Conservation (phyloP, 2,797 vertebrate species). For the Pyrrhura leucotis region DNA sequence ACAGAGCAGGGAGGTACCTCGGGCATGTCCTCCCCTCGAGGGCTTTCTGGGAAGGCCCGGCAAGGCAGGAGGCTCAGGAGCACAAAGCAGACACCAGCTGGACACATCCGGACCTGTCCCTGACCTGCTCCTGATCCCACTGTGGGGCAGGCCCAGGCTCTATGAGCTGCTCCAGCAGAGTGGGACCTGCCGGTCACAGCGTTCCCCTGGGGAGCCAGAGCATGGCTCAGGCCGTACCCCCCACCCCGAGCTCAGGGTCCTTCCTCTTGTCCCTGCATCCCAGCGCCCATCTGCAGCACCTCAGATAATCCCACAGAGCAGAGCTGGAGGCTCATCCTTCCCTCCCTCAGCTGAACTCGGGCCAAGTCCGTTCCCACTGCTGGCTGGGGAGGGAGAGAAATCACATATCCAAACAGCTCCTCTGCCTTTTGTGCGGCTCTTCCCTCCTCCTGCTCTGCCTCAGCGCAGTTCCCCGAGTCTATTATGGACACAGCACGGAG, state of each 20-base stretch:
- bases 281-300: not conserved
- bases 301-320: conserved; percentile 8
- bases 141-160: not conserved
- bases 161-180: not conserved
- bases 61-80: rapidly evolving
- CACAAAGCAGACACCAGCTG: not conserved
- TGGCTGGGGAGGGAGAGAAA: conserved; percentile 18
- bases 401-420: conserved; percentile 11
- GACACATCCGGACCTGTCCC: not conserved
- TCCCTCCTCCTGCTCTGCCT: conserved; percentile 18
- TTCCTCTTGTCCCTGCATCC: not conserved
- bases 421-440: conserved; percentile 29
- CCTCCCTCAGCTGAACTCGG: not conserved
- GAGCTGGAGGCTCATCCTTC: not conserved
- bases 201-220: rapidly evolving
- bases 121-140: not conserved
- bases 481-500: not conserved
- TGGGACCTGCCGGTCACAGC: not conserved
- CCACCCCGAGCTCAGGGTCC: not conserved
- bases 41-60: not conserved
- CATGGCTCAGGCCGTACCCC: not conserved
- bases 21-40: rapidly evolving
- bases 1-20: rapidly evolving
- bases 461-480: conserved; percentile 11
- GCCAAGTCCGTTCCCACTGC: conserved; percentile 45